A percentile compares a stretch with the other conserved stretches of the same genome.
Evolutionary conservation across 2,888 invertebrate genomes (phyloP).

Genomic region (Ormyrus labotus): DNA sequence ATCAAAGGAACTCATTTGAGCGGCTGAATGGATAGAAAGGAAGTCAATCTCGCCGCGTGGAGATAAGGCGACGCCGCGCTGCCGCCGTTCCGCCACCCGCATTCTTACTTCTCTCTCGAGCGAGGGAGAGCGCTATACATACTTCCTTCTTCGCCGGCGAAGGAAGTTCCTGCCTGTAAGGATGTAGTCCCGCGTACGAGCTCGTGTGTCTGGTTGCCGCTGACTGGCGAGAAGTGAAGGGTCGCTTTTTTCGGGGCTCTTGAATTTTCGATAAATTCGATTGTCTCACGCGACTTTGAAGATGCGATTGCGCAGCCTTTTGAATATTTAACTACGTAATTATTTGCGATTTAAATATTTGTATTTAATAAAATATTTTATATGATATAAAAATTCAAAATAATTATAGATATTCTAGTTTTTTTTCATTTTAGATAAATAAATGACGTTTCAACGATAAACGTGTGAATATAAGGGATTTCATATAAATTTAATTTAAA

Average conservation of each 20-base stretch:
- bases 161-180: not conserved
- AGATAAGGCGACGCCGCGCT: slow-evolving; percentile 69
- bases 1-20: slow-evolving; percentile 76
- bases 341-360: no score
- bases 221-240: not conserved
- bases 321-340: no score
- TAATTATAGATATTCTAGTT: no score
- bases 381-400: no score
- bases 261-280: no score
- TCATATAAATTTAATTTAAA: no score
- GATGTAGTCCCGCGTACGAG: not conserved
- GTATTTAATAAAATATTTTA: no score
- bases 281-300: no score
- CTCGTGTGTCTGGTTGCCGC: not conserved
- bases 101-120: slow-evolving; percentile 11
- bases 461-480: no score
- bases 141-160: slow-evolving; percentile 9
- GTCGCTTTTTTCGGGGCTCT: not conserved
- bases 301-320: no score
- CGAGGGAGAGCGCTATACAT: not conserved
- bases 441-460: no score
- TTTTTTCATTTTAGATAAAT: no score
- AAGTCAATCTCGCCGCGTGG: slow-evolving; percentile 75
- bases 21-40: slow-evolving; percentile 74
- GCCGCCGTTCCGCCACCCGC: slow-evolving; percentile 63